phyloP scores from a whole-genome alignment of 2,113 vertebrate genomes.

The Athene cunicularia region DNA sequence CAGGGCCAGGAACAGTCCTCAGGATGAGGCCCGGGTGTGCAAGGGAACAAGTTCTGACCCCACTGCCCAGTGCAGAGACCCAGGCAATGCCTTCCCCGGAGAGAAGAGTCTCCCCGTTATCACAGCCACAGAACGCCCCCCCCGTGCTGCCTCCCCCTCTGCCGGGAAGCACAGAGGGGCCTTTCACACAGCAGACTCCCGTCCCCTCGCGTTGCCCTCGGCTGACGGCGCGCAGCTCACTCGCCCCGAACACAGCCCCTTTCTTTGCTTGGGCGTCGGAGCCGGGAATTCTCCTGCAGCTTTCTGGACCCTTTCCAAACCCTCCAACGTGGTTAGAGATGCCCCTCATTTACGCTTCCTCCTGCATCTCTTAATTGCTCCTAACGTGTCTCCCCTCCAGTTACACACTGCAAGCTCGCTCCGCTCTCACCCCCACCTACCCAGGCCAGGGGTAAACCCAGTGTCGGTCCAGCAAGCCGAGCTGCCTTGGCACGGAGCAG shows the following conservation, averaged over 20 bases:
- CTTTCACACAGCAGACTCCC: neutral
- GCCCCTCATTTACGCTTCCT: neutral
- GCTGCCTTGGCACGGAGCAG: fast-evolving
- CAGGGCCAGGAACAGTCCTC: neutral
- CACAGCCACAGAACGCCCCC: fast-evolving
- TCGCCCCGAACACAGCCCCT: conserved; percentile 7
- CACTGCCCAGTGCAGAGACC: fast-evolving
- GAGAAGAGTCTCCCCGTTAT: neutral
- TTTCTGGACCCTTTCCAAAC: conserved; percentile 6
- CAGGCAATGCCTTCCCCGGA: fast-evolving
- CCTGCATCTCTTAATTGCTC: neutral
- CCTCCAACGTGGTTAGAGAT: neutral
- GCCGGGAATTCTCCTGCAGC: neutral
- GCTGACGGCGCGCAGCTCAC: neutral
- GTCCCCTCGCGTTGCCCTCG: neutral
- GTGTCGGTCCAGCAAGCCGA: fast-evolving
- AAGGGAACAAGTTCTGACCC: no score
- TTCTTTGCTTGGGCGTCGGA: neutral
- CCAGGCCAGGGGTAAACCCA: neutral
- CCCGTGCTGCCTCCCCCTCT: neutral
- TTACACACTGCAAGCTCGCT: neutral
- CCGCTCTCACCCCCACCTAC: fast-evolving
- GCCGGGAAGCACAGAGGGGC: neutral
- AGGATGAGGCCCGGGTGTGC: fast-evolving
- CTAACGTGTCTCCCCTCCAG: neutral